Evolutionary conservation across 2,888 invertebrate genomes (phyloP).

Genomic region (Pomacea canaliculata): DNA sequence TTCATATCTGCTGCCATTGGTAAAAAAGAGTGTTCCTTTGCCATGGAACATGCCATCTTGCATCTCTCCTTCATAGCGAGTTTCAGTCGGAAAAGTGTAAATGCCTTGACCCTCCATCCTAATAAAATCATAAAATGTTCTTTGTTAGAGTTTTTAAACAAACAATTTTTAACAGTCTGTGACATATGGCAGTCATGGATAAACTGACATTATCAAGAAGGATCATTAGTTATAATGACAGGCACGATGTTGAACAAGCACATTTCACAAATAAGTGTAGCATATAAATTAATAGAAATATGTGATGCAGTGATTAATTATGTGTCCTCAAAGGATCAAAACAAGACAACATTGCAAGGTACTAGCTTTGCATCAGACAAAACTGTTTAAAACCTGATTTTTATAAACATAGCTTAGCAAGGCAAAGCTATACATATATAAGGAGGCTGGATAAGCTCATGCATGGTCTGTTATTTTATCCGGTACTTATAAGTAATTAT

Average conservation of each 20-base stretch:
- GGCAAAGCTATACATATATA: too few relatives aligned
- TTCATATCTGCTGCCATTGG: slow-evolving; percentile 76
- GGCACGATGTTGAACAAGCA: background rate
- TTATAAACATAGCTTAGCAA: too few relatives aligned
- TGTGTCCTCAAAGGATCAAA: too few relatives aligned
- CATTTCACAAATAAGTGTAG: background rate
- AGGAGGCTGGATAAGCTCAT: too few relatives aligned
- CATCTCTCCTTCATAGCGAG: slow-evolving; percentile 76
- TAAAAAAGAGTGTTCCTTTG: slow-evolving; percentile 76
- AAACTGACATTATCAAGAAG: background rate
- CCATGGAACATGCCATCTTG: slow-evolving; percentile 81
- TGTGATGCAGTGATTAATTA: too few relatives aligned
- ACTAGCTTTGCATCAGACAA: too few relatives aligned
- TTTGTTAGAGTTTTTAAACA: background rate
- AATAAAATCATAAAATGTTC: slow-evolving; percentile 20
- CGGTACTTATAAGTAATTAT: too few relatives aligned
- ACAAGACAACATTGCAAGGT: too few relatives aligned
- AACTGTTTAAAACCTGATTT: too few relatives aligned
- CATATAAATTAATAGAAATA: too few relatives aligned
- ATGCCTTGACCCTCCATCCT: slow-evolving; percentile 69
- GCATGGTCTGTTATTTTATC: too few relatives aligned
- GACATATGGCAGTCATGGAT: background rate
- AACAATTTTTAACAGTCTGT: too few relatives aligned
- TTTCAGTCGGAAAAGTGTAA: slow-evolving; percentile 69
- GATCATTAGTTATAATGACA: background rate